These are phyloP conservation scores for Cosmopolites sordidus DNA, from an alignment of 2,888 invertebrate genomes.

Conservation along the genomic window DNA sequence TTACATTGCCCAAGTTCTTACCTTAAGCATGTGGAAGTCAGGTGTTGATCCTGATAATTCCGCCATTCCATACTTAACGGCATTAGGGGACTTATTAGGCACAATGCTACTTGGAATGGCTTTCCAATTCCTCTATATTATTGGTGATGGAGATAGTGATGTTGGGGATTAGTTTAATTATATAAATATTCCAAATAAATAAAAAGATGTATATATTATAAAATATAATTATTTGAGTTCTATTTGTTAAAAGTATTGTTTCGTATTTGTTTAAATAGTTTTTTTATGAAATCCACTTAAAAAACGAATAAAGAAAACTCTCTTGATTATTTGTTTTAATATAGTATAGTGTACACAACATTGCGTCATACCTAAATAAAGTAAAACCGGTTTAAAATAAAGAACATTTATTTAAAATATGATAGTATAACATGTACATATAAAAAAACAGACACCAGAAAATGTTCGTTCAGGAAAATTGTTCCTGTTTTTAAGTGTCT, in stretches of 20 bases:
- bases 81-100: slow-evolving; percentile 83
- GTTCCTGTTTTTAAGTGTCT: too few relatives aligned
- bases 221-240: slow-evolving; percentile 4
- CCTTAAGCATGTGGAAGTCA: slow-evolving; percentile 76
- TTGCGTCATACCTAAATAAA: too few relatives aligned
- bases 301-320: too few relatives aligned
- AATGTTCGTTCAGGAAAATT: too few relatives aligned
- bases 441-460: too few relatives aligned
- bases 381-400: too few relatives aligned
- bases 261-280: neutral
- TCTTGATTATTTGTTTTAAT: too few relatives aligned
- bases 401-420: too few relatives aligned
- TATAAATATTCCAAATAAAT: slow-evolving; percentile 3
- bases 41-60: slow-evolving; percentile 86
- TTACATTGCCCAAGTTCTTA: slow-evolving; percentile 76
- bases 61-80: slow-evolving; percentile 85
- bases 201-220: neutral
- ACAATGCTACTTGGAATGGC: slow-evolving; percentile 72
- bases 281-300: neutral
- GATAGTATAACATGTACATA: too few relatives aligned
- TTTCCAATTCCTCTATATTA: slow-evolving; percentile 67
- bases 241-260: neutral
- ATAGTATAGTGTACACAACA: too few relatives aligned
- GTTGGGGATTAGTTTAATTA: slow-evolving; percentile 57
- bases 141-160: slow-evolving; percentile 72